A percentile compares a stretch with the other conserved stretches of the same genome.
phyloP scores from a whole-genome alignment of 2,888 invertebrate genomes.

The Polydrusus cervinus region DNA sequence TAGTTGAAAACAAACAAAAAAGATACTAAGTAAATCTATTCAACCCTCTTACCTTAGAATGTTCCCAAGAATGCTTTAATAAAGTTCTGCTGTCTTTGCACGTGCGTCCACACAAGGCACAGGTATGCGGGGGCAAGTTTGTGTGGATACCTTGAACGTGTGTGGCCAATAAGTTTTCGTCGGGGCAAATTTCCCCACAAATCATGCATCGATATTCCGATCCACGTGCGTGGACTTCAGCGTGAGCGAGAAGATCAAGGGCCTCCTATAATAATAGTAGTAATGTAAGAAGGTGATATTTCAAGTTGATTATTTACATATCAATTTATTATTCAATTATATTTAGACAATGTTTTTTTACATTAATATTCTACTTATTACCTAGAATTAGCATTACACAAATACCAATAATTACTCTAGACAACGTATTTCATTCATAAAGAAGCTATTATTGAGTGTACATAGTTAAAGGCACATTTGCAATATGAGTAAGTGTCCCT shows the following conservation, averaged over 20 bases:
- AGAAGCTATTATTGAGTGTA: no score
- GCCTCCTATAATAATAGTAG: conserved; percentile 72
- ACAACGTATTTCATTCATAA: no score
- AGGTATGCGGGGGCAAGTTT: conserved; percentile 78
- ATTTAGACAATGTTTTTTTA: no score
- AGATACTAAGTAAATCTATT: no score
- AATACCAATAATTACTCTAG: no score
- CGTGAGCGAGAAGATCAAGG: conserved; percentile 84
- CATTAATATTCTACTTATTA: no score
- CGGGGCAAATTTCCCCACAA: conserved; percentile 78
- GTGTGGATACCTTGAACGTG: conserved; percentile 77
- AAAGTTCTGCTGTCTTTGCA: conserved; percentile 81
- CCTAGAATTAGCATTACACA: no score
- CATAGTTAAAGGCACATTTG: no score
- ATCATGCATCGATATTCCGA: conserved; percentile 77
- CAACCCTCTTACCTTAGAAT: conserved; percentile 73
- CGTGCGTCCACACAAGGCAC: conserved; percentile 79
- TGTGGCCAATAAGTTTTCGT: conserved; percentile 77
- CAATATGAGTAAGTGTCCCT: no score
- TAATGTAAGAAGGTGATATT: neutral
- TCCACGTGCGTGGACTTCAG: conserved; percentile 83
- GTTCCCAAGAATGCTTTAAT: conserved; percentile 81
- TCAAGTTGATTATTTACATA: no score
- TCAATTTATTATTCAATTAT: no score
- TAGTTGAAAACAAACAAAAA: no score